phyloP scores from a whole-genome alignment of 2,797 vertebrate species.

The Lagocephalus sceleratus region DNA sequence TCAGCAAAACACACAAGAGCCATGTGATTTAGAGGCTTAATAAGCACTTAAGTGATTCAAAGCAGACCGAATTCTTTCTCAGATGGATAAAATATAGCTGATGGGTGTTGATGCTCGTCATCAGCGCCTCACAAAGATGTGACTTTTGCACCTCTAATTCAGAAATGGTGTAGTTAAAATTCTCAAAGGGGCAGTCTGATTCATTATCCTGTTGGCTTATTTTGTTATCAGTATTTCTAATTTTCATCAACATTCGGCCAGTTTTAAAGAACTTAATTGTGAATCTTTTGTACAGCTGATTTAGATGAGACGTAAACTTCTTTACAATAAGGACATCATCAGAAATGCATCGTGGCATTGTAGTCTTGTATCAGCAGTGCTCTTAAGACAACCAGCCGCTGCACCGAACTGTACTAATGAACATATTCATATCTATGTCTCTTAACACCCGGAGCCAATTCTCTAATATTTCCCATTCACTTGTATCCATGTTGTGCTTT shows the following conservation, averaged over 20 bases:
- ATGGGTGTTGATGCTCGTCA: conserved; percentile 7
- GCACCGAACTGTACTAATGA: background rate
- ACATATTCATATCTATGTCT: background rate
- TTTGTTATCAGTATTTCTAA: background rate
- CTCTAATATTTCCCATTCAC: background rate
- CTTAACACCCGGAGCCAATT: background rate
- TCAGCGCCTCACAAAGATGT: conserved; percentile 6
- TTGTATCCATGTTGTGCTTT: background rate
- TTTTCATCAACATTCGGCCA: background rate
- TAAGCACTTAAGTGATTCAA: conserved; percentile 26
- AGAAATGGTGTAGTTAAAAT: background rate
- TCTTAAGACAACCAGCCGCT: background rate
- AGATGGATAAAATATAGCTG: conserved; percentile 21
- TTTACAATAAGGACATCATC: too few species aligned
- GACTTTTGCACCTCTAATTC: background rate
- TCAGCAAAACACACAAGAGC: conserved; percentile 37
- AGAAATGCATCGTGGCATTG: too few species aligned
- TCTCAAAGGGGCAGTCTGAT: background rate
- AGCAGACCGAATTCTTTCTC: conserved; percentile 24
- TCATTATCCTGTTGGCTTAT: background rate
- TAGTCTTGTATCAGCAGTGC: too few species aligned
- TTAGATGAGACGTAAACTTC: background rate
- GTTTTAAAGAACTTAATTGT: conserved; percentile 3
- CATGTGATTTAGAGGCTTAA: conserved; percentile 36
- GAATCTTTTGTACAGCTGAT: background rate